Conservation (phyloP, 1,140 invertebrate genomes). For the Papilio polytes region DNA sequence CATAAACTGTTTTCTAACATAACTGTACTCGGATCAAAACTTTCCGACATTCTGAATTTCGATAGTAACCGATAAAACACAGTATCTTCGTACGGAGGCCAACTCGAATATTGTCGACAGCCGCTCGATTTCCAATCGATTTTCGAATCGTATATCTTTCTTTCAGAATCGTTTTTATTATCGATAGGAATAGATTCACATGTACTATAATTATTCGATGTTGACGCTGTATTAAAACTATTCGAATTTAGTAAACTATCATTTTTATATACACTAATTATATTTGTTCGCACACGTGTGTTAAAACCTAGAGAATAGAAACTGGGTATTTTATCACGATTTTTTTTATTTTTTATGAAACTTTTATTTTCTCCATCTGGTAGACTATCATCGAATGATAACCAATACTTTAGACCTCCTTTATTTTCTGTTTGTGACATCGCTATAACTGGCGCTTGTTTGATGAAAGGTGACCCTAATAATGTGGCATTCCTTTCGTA, state of each 20-base stretch:
- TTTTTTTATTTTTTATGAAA: conserved; percentile 42
- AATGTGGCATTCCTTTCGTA: conserved; percentile 66
- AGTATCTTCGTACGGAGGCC: conserved; percentile 81
- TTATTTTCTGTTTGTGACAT: conserved; percentile 74
- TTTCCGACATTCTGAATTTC: conserved; percentile 78
- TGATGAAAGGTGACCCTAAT: conserved; percentile 65
- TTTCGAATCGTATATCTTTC: conserved; percentile 57
- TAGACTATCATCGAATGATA: conserved; percentile 72
- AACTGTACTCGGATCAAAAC: conserved; percentile 69
- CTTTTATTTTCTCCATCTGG: conserved; percentile 37
- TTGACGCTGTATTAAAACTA: conserved; percentile 43
- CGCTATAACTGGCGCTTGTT: conserved; percentile 60
- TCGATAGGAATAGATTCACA: conserved; percentile 52
- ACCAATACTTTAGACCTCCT: conserved; percentile 79
- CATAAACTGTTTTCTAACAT: conserved; percentile 47
- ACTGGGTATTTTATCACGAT: conserved; percentile 60
- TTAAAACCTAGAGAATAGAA: conserved; percentile 52
- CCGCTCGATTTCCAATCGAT: conserved; percentile 33
- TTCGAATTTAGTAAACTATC: conserved; percentile 42
- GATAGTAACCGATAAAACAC: conserved; percentile 80
- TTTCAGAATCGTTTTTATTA: conserved; percentile 43
- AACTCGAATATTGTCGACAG: conserved; percentile 56
- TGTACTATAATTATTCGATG: conserved; percentile 48
- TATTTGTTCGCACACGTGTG: background rate
- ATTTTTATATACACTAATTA: conserved; percentile 43